A percentile compares a stretch with the other conserved stretches of the same genome.
Evolutionary conservation across 2,113 vertebrate species (phyloP).

Genomic region (Antechinus stuartii): DNA sequence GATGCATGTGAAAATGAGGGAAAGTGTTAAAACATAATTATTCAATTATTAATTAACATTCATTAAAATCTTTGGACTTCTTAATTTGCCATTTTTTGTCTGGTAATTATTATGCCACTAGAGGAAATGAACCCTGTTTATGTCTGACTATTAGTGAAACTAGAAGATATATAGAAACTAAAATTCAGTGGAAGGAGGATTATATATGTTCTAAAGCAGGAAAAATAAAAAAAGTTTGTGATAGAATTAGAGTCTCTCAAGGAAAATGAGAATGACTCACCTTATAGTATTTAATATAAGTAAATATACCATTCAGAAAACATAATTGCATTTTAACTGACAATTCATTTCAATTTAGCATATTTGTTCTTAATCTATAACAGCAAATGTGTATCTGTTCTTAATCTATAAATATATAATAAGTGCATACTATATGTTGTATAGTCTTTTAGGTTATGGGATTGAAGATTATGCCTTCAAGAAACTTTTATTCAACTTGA

Average conservation of each 20-base stretch:
- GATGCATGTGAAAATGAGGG: neutral
- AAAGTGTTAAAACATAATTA: neutral
- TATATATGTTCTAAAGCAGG: neutral
- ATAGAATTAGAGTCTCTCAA: neutral
- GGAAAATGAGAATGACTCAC: neutral
- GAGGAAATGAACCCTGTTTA: neutral
- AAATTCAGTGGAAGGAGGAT: neutral
- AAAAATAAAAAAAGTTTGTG: neutral
- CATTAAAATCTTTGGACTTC: neutral
- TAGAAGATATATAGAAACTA: neutral
- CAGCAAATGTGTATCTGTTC: neutral
- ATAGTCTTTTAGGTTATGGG: neutral
- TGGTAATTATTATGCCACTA: neutral
- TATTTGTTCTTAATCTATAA: neutral
- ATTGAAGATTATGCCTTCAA: neutral
- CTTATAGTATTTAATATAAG: neutral
- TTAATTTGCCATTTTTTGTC: neutral
- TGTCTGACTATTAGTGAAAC: neutral
- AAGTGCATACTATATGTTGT: neutral
- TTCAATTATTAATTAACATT: neutral
- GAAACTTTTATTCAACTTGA: neutral
- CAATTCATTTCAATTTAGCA: neutral
- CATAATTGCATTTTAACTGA: neutral
- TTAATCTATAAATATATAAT: neutral
- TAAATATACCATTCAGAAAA: neutral